phyloP scores from a whole-genome alignment of 2,797 vertebrate species.

The Cuniculus paca region DNA sequence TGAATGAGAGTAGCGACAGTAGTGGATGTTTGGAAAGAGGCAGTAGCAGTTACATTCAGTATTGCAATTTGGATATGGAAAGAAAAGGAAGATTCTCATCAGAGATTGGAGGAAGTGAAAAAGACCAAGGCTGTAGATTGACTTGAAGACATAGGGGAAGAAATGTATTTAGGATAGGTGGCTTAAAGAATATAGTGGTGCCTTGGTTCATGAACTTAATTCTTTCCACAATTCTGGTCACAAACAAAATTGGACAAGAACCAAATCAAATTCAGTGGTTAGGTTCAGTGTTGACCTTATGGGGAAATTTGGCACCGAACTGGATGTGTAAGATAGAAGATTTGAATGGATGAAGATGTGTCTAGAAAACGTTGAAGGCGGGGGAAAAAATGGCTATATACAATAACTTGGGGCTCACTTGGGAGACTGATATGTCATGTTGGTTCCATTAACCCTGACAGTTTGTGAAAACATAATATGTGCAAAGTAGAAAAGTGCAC shows the following conservation, averaged over 20 bases:
- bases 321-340: not conserved
- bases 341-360: not conserved
- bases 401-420: not conserved
- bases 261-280: not conserved
- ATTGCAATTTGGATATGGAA: not conserved
- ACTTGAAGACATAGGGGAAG: not conserved
- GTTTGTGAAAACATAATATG: not conserved
- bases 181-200: not conserved
- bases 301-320: not conserved
- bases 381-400: not conserved
- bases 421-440: not conserved
- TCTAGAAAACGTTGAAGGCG: not conserved
- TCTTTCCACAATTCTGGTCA: not conserved
- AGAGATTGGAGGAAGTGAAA: not conserved
- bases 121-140: not conserved
- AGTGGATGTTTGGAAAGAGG: not conserved
- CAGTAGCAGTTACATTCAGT: not conserved
- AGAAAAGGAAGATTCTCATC: not conserved
- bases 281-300: not conserved
- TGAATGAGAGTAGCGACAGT: not conserved
- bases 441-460: not conserved
- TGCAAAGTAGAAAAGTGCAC: not conserved
- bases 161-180: not conserved
- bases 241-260: not conserved
- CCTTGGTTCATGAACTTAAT: not conserved